Conservation (phyloP, 2,113 vertebrate species). For the Petroica traversi region DNA sequence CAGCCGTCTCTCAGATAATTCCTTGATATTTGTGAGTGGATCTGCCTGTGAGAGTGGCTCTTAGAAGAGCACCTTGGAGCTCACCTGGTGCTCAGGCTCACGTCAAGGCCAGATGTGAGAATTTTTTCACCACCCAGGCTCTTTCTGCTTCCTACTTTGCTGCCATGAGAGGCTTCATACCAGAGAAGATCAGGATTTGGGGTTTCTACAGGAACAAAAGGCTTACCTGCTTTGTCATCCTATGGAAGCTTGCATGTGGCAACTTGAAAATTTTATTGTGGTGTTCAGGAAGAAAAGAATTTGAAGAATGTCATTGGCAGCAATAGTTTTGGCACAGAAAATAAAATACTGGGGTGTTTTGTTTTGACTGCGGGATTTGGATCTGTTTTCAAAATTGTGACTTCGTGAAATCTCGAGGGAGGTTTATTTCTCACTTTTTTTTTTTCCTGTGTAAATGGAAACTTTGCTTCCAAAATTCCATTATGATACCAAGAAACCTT, state of each 20-base stretch:
- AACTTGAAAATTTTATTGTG: neutral
- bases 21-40: slow-evolving; percentile 10
- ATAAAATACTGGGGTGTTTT: neutral
- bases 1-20: neutral
- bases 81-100: neutral
- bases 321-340: neutral
- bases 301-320: neutral
- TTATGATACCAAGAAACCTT: neutral
- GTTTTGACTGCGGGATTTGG: neutral
- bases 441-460: neutral
- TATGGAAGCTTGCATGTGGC: neutral
- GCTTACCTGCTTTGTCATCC: neutral
- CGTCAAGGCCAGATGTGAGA: neutral
- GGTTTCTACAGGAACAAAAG: neutral
- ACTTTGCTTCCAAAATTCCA: neutral
- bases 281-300: neutral
- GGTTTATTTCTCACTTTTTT: neutral
- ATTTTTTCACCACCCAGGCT: neutral
- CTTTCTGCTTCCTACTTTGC: neutral
- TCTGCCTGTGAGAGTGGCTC: neutral
- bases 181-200: neutral
- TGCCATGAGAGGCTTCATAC: neutral
- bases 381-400: neutral
- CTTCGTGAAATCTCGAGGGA: neutral
- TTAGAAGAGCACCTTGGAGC: neutral